These are phyloP conservation scores for Cavia aperea DNA, from an alignment of 2,113 vertebrate genomes.

Conservation along the genomic window DNA sequence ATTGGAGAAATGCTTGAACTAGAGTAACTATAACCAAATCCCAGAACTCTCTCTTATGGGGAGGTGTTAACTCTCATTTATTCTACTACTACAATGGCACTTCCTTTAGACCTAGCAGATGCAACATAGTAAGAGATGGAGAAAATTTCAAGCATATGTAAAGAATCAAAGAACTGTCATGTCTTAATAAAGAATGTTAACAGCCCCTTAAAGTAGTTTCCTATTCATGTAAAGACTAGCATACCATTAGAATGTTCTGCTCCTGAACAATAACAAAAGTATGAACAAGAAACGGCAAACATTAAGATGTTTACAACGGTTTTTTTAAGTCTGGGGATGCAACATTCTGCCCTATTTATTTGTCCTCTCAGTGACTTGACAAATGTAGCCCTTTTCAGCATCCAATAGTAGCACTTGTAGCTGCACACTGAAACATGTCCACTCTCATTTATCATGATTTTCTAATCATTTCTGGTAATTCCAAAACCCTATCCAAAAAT, in stretches of 20 bases:
- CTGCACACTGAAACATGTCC: constrained; percentile 22
- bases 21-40: neutral
- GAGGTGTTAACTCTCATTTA: neutral
- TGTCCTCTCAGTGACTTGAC: neutral
- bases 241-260: neutral
- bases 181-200: neutral
- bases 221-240: neutral
- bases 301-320: neutral
- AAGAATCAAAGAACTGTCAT: neutral
- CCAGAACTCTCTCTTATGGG: neutral
- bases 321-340: neutral
- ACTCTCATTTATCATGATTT: constrained; percentile 24
- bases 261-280: neutral
- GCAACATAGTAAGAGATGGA: neutral
- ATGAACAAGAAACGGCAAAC: neutral
- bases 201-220: neutral
- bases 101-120: neutral
- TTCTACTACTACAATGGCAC: neutral
- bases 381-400: constrained; percentile 1
- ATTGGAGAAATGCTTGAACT: neutral
- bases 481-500: neutral
- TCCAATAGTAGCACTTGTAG: neutral
- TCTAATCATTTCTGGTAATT: neutral
- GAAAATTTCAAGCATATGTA: neutral
- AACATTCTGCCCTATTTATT: constrained; percentile 23